Percentiles rank a stretch among this genome's conserved stretches.
phyloP scores from a whole-genome alignment of 1,140 invertebrate genomes.

The Pachypeltis micranthus region DNA sequence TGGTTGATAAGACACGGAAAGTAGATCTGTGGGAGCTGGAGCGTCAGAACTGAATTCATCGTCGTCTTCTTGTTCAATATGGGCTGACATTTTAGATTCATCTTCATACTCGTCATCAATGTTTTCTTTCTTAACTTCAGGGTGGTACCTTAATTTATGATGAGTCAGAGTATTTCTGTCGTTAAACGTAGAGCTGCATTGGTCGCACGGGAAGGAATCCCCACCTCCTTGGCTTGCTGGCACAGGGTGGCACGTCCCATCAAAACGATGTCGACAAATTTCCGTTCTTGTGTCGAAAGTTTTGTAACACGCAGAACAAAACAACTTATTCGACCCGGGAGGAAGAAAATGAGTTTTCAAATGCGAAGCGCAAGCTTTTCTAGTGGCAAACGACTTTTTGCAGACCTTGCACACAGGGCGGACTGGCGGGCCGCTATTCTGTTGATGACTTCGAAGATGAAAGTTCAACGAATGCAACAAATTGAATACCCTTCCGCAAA shows the following conservation, averaged over 20 bases:
- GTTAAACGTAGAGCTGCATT: conserved; percentile 1
- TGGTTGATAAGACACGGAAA: neutral
- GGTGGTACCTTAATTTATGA: neutral
- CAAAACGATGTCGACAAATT: neutral
- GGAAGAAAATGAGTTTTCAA: conserved; percentile 12
- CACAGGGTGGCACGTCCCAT: neutral
- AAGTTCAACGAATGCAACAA: conserved; percentile 3
- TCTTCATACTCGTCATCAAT: neutral
- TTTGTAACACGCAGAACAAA: conserved; percentile 4
- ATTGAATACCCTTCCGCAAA: conserved; percentile 6
- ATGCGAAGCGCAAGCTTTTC: neutral
- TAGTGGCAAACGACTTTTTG: conserved; percentile 2
- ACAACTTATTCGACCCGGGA: neutral
- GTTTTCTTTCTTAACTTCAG: neutral
- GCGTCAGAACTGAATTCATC: neutral
- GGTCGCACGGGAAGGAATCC: neutral
- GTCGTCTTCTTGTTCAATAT: neutral
- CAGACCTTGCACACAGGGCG: conserved; percentile 1
- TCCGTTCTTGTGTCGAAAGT: conserved; percentile 1
- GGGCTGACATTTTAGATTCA: no score
- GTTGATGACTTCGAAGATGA: neutral
- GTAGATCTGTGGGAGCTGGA: neutral
- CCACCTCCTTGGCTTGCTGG: neutral
- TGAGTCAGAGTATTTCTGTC: neutral
- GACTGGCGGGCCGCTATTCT: neutral